Conservation (phyloP, 2,888 invertebrate genomes). For the Euphydryas editha region DNA sequence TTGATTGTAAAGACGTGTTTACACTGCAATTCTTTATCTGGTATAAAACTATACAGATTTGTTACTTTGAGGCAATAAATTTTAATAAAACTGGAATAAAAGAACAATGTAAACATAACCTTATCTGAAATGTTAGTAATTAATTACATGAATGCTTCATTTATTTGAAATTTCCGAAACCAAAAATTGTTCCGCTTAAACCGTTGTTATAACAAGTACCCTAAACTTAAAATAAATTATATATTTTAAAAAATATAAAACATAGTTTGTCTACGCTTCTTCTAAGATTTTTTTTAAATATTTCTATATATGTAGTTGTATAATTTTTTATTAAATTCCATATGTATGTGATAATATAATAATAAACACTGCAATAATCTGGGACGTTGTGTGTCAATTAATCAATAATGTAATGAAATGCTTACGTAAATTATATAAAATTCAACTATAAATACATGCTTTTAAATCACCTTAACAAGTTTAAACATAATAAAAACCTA, state of each 20-base stretch:
- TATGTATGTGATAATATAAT: slow-evolving; percentile 21
- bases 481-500: too few species aligned
- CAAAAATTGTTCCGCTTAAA: slow-evolving; percentile 22
- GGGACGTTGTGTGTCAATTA: slow-evolving; percentile 30
- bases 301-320: slow-evolving; percentile 13
- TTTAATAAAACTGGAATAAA: background rate
- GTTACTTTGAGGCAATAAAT: too few species aligned
- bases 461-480: slow-evolving; percentile 21
- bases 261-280: slow-evolving; percentile 9
- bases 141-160: background rate
- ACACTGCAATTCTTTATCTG: background rate
- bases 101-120: background rate
- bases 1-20: slow-evolving; percentile 13
- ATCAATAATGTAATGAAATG: slow-evolving; percentile 17
- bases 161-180: slow-evolving; percentile 16
- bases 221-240: slow-evolving; percentile 27
- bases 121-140: background rate
- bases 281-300: slow-evolving; percentile 1
- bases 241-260: slow-evolving; percentile 20
- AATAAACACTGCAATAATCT: slow-evolving; percentile 24
- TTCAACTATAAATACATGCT: slow-evolving; percentile 22
- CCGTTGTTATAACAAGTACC: slow-evolving; percentile 32
- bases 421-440: slow-evolving; percentile 22
- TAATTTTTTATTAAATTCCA: slow-evolving; percentile 13
- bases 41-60: too few species aligned